Percentiles rank a stretch among this genome's conserved stretches.
Evolutionary conservation across 2,888 invertebrate genomes (phyloP).

Genomic region (Apocheima hispidaria): DNA sequence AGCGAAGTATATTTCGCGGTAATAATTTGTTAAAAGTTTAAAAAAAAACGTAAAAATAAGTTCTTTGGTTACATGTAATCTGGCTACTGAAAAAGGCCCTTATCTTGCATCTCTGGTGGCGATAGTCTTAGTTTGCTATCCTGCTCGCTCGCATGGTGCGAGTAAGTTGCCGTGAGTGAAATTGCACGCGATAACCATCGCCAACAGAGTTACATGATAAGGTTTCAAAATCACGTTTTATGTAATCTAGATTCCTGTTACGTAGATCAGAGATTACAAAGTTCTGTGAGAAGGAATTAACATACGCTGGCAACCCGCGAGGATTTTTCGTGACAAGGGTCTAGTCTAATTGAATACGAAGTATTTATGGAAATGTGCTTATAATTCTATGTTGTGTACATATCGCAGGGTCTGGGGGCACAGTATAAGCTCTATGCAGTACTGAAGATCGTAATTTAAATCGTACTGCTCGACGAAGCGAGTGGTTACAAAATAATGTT

Average conservation of each 20-base stretch:
- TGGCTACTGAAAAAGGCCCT: no score
- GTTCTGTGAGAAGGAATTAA: conserved; percentile 52
- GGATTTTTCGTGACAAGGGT: conserved; percentile 74
- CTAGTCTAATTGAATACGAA: conserved; percentile 67
- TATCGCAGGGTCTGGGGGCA: conserved; percentile 20
- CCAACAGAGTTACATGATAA: background rate
- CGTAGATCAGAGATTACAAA: conserved; percentile 51
- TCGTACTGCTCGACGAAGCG: no score
- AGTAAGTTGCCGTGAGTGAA: no score
- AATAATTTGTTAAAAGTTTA: no score
- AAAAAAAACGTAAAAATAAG: no score
- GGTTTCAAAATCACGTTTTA: background rate
- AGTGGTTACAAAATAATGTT: no score
- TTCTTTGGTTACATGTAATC: no score
- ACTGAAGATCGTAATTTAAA: background rate
- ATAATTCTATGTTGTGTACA: conserved; percentile 38
- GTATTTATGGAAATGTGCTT: conserved; percentile 48
- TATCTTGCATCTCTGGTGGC: no score
- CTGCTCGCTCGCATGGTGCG: no score
- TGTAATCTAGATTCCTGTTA: background rate
- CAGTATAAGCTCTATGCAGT: background rate
- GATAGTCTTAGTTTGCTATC: no score
- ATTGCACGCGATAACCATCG: no score
- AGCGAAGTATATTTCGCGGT: no score
- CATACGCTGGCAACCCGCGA: conserved; percentile 56